Evolutionary conservation across 2,888 invertebrate species (phyloP), one percentile per base, ranked within the genome.

Genomic region (Parnassius mnemosyne): DNA sequence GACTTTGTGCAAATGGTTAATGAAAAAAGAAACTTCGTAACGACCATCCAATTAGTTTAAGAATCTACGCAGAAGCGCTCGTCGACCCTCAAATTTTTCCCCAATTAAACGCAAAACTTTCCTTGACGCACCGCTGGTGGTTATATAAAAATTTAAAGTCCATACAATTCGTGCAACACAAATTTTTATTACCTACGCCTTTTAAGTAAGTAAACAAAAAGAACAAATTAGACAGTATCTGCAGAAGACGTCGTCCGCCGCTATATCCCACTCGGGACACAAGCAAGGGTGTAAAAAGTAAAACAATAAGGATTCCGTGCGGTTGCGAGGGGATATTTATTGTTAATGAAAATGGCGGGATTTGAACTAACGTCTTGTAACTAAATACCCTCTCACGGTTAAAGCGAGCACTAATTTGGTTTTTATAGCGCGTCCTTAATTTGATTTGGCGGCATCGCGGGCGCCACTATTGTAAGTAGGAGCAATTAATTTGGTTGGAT

Each of bases 331-430:
- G 87, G 88, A 92, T 92, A 92, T 92, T 92, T 92, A 92, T 92
- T 92, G 92, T 92, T 91, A 92, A 92, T 92, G 92, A 90, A 92
- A 92, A 90, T 86, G 86, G 89, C 85, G 80, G 91, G 91, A 91
- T 91, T 92, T 92, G 84, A 92, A 90, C 90, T 88, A 91, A 91
- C 91, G 91, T 92, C 92, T 92, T 92, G 91, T 89, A 89, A 89
- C 92, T 91, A 89, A 90, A 90, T 89, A 85, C 92, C 88, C 89
- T 86, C 90, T 88, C 88, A 89, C 90, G 89, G 89, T 87, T 92
- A 89, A 90, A 90, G 87, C 90, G 90, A 85, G 87, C 90, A 91
- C 92, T 92, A 92, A 92, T 92, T 92, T 92, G 91, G 90, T 92
- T 92, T 92, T 92, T 92, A 92, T 89, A 90, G 91, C 89, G 90